Conservation (phyloP, 64 coral and sea anemone species). For the Astreopora myriophthalma region DNA sequence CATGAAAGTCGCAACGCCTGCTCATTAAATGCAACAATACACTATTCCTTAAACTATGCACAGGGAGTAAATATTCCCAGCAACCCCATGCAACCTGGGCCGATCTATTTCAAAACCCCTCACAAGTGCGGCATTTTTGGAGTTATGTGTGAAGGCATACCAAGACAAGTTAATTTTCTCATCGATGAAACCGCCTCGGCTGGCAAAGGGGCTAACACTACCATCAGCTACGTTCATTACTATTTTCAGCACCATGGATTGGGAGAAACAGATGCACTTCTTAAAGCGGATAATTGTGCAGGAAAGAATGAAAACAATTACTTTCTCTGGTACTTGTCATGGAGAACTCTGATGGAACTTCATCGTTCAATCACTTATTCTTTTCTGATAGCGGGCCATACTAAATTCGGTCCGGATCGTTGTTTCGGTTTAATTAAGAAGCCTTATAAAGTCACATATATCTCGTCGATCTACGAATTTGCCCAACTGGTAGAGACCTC, state of each 20-base stretch:
- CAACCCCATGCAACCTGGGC: conserved; percentile 48
- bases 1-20: background rate
- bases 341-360: background rate
- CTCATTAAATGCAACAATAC: conserved; percentile 5
- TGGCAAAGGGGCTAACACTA: conserved; percentile 35
- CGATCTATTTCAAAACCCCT: conserved; percentile 66
- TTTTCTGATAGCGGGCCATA: conserved; percentile 58
- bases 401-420: conserved; percentile 39
- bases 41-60: conserved; percentile 53
- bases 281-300: conserved; percentile 37
- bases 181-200: conserved; percentile 6
- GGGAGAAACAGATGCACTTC: conserved; percentile 33
- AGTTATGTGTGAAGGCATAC: conserved; percentile 19
- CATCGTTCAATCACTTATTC: conserved; percentile 24
- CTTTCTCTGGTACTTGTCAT: conserved; percentile 36
- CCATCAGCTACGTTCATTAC: conserved; percentile 28
- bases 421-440: conserved; percentile 64
- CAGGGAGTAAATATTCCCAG: conserved; percentile 46
- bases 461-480: conserved; percentile 53
- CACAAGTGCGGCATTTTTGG: conserved; percentile 49
- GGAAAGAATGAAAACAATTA: conserved; percentile 52
- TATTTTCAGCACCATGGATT: conserved; percentile 12
- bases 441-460: conserved; percentile 35
- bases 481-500: conserved; percentile 22
- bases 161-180: conserved; percentile 46